Evolutionary conservation across 1,140 invertebrate genomes (phyloP).

Genomic region (Palaemon carinicauda): DNA sequence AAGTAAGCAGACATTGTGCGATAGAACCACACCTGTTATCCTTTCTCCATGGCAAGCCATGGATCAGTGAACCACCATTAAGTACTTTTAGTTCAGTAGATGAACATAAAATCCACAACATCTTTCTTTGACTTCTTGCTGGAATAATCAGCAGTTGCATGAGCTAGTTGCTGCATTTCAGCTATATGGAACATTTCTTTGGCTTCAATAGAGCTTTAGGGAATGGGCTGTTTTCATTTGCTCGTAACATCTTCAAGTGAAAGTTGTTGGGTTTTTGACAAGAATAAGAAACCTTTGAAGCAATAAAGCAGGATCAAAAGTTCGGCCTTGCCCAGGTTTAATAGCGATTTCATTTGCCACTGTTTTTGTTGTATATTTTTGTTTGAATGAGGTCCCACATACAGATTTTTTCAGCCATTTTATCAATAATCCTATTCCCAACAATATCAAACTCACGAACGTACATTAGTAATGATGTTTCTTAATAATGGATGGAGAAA

Average conservation of each 20-base stretch:
- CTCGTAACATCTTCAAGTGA: neutral
- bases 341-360: neutral
- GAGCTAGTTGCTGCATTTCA: neutral
- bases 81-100: too few species aligned
- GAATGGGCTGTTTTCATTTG: neutral
- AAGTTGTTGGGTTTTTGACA: neutral
- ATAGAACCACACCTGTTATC: neutral
- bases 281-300: neutral
- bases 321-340: neutral
- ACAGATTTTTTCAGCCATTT: neutral
- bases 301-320: neutral
- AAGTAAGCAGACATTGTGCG: neutral
- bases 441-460: neutral
- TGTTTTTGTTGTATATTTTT: neutral
- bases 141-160: neutral
- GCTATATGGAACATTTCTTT: neutral
- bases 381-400: neutral
- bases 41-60: constrained; percentile 2
- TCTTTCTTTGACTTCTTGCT: neutral
- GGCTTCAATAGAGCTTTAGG: too few species aligned
- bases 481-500: neutral
- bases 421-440: neutral
- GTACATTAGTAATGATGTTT: neutral
- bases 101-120: neutral
- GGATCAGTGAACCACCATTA: neutral